phyloP scores from a whole-genome alignment of 2,888 invertebrate species.

The Stenchaetothrips biformis region DNA sequence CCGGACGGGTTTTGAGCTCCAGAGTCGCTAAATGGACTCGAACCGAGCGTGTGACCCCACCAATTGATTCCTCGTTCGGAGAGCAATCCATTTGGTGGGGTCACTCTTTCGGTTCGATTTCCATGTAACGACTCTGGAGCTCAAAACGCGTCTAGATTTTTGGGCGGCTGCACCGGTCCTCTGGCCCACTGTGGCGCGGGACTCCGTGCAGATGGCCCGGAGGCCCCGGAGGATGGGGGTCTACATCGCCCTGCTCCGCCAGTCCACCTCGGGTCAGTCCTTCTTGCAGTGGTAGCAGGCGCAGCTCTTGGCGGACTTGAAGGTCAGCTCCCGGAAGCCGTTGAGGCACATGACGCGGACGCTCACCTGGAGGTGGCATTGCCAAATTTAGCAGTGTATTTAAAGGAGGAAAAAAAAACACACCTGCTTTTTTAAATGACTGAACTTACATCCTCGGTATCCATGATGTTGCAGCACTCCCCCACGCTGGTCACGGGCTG shows the following conservation, averaged over 20 bases:
- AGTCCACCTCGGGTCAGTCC: constrained; percentile 47
- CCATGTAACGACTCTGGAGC: too few relatives aligned
- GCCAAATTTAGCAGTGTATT: not conserved
- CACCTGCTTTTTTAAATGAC: not conserved
- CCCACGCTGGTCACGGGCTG: constrained; percentile 73
- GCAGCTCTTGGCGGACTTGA: constrained; percentile 78
- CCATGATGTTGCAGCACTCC: constrained; percentile 87
- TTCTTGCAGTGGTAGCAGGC: constrained; percentile 85
- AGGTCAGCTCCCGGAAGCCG: constrained; percentile 69
- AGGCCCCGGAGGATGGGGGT: too few relatives aligned
- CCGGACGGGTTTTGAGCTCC: too few relatives aligned
- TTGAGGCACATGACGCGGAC: constrained; percentile 73
- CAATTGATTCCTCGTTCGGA: too few relatives aligned
- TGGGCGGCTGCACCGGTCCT: not conserved
- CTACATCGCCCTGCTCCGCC: too few relatives aligned
- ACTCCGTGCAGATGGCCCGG: too few relatives aligned
- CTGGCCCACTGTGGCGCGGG: too few relatives aligned
- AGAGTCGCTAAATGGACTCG: too few relatives aligned
- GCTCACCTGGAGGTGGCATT: constrained; percentile 56
- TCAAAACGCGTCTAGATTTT: too few relatives aligned
- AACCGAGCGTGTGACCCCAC: too few relatives aligned
- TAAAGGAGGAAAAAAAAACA: constrained; percentile 9
- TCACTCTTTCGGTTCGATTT: too few relatives aligned
- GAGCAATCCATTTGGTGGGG: too few relatives aligned
- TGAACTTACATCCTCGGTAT: constrained; percentile 71